These are phyloP conservation scores for Monoplex corrugatus DNA, from an alignment of 2,888 invertebrate genomes.

Conservation along the genomic window DNA sequence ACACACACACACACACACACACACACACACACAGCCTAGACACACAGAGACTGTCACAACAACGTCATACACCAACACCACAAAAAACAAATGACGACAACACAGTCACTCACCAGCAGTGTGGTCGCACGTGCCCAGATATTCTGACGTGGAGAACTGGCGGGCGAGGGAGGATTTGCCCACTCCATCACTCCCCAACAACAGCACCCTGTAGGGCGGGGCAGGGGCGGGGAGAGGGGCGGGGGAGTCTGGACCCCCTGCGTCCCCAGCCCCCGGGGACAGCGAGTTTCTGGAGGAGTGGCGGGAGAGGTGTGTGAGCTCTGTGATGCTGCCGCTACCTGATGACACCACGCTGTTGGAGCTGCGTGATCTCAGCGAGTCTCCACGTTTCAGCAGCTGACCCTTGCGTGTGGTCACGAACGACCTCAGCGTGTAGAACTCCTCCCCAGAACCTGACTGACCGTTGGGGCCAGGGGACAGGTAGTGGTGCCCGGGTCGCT, in stretches of 20 bases:
- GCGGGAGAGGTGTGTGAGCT: constrained; percentile 63
- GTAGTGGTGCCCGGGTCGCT: constrained; percentile 62
- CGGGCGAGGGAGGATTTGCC: constrained; percentile 87
- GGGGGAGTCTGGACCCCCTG: constrained; percentile 39
- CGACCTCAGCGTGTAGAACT: constrained; percentile 85
- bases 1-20: background rate
- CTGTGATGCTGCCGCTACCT: constrained; percentile 83
- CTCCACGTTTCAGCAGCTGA: constrained; percentile 94
- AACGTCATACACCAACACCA: background rate
- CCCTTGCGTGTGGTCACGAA: constrained; percentile 97
- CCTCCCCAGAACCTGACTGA: constrained; percentile 60
- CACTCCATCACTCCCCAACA: constrained; percentile 86
- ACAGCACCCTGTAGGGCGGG: constrained; percentile 84
- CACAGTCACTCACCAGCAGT: constrained; percentile 82
- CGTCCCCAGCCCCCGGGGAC: constrained; percentile 86
- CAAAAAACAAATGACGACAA: background rate
- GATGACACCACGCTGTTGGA: constrained; percentile 89
- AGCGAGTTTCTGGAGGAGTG: background rate
- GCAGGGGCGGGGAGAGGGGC: background rate
- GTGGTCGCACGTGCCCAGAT: constrained; percentile 88
- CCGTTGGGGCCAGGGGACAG: constrained; percentile 58
- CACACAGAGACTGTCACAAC: background rate
- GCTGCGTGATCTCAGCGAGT: constrained; percentile 92
- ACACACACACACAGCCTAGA: background rate
- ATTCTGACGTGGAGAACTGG: constrained; percentile 88